Base-by-base conservation (phyloP, 2,888 invertebrate genomes). In the Halocaridina rubra region DNA sequence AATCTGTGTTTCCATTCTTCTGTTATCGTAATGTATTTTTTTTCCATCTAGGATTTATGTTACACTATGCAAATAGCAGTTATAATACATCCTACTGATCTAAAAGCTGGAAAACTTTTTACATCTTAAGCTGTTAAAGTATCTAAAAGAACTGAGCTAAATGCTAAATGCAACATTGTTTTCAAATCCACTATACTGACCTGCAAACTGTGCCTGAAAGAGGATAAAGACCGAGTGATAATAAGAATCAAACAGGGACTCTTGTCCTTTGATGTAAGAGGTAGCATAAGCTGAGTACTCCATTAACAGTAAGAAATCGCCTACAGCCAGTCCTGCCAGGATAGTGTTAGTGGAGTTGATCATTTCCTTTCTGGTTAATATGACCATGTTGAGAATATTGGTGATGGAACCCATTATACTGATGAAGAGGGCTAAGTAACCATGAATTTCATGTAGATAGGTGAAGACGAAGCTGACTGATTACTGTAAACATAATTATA, bases 261-360 rank as follows among this genome's bases (percentile, higher is more conserved):
- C 79, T n/a, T 79, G 77, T 33, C 88, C 89, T 7, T 88, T 93
- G 85, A 96, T 93, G 89, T 95, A 95, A 91, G 94, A 94, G 90
- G 96, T 93, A 1, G 96, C 95, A 90, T 96, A 97, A 0, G 97
- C 97, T 88, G 98, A 95, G 91, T 98, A 98, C 89, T 97, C 97
- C 89, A 88, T 92, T 95, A 98, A 97, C 19, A 98, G 97, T n/a
- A 97, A 93, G 53, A 98, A 93, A 91, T 98, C 98, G 16, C 98
- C 97, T 10, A 97, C 94, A 0, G 98, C 98, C 33, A 97, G 81
- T 7, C 96, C 96, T 0, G 97, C 97, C 59, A 98, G 93, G 86
- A 98, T 97, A 75, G 96, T 94, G 92, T 98, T 98, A 30, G 97
- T 98, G 3, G 98, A 95, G 86, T 96, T 96, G n/a, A 91, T 89